Evolutionary conservation across 2,113 vertebrate species (phyloP).

Genomic region (Bettongia penicillata): DNA sequence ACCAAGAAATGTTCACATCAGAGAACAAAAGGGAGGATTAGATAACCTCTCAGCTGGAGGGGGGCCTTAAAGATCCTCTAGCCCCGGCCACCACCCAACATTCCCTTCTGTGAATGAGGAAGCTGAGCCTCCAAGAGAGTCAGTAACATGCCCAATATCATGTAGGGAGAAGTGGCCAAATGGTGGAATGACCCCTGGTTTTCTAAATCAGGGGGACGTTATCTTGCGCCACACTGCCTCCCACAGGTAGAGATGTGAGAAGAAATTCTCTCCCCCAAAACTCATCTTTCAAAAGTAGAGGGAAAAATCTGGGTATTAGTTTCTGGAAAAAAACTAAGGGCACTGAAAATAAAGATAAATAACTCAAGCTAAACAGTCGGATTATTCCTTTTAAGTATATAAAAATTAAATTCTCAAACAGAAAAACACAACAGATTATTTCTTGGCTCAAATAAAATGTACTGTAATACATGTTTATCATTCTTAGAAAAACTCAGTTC

Average conservation of each 20-base stretch:
- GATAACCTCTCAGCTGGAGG: neutral
- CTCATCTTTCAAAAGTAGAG: neutral
- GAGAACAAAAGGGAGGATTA: neutral
- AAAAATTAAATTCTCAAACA: slow-evolving; percentile 35
- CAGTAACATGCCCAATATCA: neutral
- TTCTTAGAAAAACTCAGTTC: slow-evolving; percentile 20
- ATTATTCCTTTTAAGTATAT: slow-evolving; percentile 21
- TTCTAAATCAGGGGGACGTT: neutral
- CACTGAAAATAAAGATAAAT: neutral
- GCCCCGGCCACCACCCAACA: slow-evolving; percentile 13
- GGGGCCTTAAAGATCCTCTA: neutral
- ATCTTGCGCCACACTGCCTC: neutral
- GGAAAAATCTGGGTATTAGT: neutral
- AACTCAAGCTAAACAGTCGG: slow-evolving; percentile 9
- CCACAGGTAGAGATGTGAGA: neutral
- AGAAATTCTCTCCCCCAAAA: neutral
- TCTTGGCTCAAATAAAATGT: neutral
- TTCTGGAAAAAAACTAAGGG: slow-evolving; percentile 22
- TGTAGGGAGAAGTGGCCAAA: neutral
- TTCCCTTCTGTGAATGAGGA: neutral
- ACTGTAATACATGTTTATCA: neutral
- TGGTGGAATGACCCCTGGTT: neutral
- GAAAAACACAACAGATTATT: slow-evolving; percentile 1
- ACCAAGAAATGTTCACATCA: slow-evolving; percentile 24
- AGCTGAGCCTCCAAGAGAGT: neutral